Evolutionary conservation across 2,888 invertebrate species (phyloP).

Genomic region (Melieria picta): DNA sequence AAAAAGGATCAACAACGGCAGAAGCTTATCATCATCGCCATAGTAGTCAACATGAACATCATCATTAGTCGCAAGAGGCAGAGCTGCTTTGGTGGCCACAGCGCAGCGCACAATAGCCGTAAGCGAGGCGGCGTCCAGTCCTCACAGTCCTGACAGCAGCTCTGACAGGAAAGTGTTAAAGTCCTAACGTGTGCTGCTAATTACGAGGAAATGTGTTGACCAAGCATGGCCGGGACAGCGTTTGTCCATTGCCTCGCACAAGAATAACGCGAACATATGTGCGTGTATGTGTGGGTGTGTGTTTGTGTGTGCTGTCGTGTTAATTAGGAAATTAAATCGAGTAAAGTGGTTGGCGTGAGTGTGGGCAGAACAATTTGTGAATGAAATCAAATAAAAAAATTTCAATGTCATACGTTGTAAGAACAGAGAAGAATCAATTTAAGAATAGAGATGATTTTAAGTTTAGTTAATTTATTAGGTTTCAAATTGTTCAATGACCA

Average conservation of each 20-base stretch:
- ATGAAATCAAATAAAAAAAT: too few relatives aligned
- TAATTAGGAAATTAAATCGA: constrained; percentile 61
- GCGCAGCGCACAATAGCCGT: too few relatives aligned
- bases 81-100: too few relatives aligned
- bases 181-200: constrained; percentile 45
- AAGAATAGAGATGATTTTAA: too few relatives aligned
- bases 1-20: neutral
- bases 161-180: too few relatives aligned
- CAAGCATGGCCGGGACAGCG: constrained; percentile 32
- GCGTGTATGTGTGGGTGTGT: constrained; percentile 8
- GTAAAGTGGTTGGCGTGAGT: constrained; percentile 50
- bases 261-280: neutral
- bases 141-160: too few relatives aligned
- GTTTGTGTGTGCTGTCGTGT: constrained; percentile 40
- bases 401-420: too few relatives aligned
- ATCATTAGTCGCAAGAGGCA: neutral
- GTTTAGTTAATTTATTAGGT: too few relatives aligned
- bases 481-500: too few relatives aligned
- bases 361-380: neutral
- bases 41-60: constrained; percentile 6
- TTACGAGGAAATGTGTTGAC: constrained; percentile 45
- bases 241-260: neutral
- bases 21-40: too few relatives aligned
- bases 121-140: too few relatives aligned
- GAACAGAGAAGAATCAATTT: too few relatives aligned